Evolutionary conservation across 1,140 invertebrate genomes (phyloP).

Genomic region (Cotesia glomerata): DNA sequence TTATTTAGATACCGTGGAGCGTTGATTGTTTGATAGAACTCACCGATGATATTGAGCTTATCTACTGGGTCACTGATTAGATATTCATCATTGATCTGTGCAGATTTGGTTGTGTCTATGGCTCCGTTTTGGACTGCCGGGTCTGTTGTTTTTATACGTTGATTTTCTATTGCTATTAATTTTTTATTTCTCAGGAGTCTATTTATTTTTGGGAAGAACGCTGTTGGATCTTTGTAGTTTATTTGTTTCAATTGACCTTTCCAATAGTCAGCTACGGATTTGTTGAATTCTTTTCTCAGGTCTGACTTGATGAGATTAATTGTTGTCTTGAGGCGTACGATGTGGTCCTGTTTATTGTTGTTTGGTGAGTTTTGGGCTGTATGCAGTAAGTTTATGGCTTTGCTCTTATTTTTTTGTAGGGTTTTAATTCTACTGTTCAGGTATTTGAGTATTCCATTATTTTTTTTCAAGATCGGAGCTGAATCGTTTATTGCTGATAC

Average conservation of each 20-base stretch:
- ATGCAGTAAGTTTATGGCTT: neutral
- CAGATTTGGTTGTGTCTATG: neutral
- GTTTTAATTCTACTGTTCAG: constrained; percentile 15
- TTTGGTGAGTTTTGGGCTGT: neutral
- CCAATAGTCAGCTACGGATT: constrained; percentile 2
- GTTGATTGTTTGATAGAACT: constrained; percentile 13
- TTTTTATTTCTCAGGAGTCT: constrained; percentile 10
- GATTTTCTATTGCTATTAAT: constrained; percentile 3
- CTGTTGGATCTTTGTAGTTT: neutral
- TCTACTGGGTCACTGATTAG: constrained; percentile 18
- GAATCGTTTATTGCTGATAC: neutral
- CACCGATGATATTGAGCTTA: constrained; percentile 17
- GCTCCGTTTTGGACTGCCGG: neutral
- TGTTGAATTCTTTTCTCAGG: constrained; percentile 1
- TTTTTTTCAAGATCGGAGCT: neutral
- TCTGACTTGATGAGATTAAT: neutral
- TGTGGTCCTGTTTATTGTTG: neutral
- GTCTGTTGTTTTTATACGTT: constrained; percentile 16
- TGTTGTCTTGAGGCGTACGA: neutral
- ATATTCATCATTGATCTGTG: constrained; percentile 4
- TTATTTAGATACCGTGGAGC: constrained; percentile 6
- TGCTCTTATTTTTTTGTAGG: constrained; percentile 17
- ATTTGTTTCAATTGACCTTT: constrained; percentile 1
- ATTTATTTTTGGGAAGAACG: constrained; percentile 22
- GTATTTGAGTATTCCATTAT: constrained; percentile 8